Base-by-base conservation (phyloP, 1,140 invertebrate species). In the Papilio polyxenes region DNA sequence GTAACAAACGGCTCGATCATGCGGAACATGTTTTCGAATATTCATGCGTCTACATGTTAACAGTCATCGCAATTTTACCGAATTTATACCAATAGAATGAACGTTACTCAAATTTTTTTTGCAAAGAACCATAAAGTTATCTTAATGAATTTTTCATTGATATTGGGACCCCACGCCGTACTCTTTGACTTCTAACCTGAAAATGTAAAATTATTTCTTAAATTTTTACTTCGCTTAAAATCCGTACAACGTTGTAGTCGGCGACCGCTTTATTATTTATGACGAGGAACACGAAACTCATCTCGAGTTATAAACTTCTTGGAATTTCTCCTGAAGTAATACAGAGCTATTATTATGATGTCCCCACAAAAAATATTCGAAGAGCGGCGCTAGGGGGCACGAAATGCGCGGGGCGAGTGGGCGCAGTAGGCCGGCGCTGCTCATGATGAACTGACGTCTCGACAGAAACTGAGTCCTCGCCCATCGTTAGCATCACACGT, bases 291-390 rank as follows among this genome's bases (percentile, higher is more conserved):
- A 93, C 93, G 92, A 94, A 94, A 93, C 93, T 94, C 93, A 94
- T 94, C 92, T 94, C 93, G 92, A 94, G 93, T 94, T 94, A 94
- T 94, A 94, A 94, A 94, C 92, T 94, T 94, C 93, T 93, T 94
- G 93, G 93, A 94, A 94, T 94, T 94, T 93, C 92, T 94, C 92
- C 92, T 94, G 93, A 93, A 94, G 93, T 94, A 94, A 93, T 94
- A 94, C 92, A 94, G 92, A 92, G 93, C 93, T 93, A 94, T 94
- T 94, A 94, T 94, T 94, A 94, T 94, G 92, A 94, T 93, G 93
- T 94, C 92, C 91, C 92, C 92, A 89, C 93, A 92, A 94, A 94
- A 94, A 94, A 94, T 92, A 92, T 93, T 93, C 91, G 88, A 82
- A 84, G 87, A 85, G 87, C 83, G 88, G 86, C 86, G 86, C 85